phyloP scores from a whole-genome alignment of 2,888 invertebrate genomes.

The Caenorhabditis uteleia region DNA sequence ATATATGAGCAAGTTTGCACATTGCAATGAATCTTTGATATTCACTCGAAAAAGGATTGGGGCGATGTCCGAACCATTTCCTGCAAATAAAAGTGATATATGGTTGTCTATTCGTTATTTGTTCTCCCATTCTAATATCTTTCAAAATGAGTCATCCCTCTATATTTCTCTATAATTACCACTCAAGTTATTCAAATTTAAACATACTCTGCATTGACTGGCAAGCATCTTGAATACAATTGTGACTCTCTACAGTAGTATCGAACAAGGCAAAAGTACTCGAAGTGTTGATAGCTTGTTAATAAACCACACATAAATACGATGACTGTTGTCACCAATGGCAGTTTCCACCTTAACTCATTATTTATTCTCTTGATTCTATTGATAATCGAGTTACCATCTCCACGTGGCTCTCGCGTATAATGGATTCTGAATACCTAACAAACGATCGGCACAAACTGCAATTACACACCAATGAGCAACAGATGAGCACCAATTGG shows the following conservation, averaged over 20 bases:
- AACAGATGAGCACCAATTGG: constrained; percentile 68
- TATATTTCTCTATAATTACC: no score
- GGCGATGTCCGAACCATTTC: constrained; percentile 59
- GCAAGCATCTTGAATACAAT: constrained; percentile 59
- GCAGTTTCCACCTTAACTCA: constrained; percentile 57
- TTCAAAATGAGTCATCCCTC: no score
- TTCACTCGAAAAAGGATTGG: constrained; percentile 57
- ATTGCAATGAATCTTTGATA: constrained; percentile 48
- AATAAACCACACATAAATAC: constrained; percentile 55
- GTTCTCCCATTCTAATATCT: no score
- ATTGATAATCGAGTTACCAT: constrained; percentile 13
- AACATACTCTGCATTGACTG: constrained; percentile 53
- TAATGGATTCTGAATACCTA: constrained; percentile 65
- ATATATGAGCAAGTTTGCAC: constrained; percentile 39
- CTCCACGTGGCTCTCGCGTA: constrained; percentile 53
- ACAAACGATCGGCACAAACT: constrained; percentile 65
- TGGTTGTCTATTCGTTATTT: no score
- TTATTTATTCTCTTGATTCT: not conserved
- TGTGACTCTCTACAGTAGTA: constrained; percentile 59
- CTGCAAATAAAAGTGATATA: no score
- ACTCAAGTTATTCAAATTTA: no score
- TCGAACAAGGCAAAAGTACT: constrained; percentile 57
- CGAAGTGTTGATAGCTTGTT: constrained; percentile 64
- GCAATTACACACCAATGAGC: constrained; percentile 69
- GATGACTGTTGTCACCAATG: constrained; percentile 53